These are phyloP conservation scores for Gobiocypris rarus DNA, from an alignment of 2,113 vertebrate genomes.

Conservation along the genomic window DNA sequence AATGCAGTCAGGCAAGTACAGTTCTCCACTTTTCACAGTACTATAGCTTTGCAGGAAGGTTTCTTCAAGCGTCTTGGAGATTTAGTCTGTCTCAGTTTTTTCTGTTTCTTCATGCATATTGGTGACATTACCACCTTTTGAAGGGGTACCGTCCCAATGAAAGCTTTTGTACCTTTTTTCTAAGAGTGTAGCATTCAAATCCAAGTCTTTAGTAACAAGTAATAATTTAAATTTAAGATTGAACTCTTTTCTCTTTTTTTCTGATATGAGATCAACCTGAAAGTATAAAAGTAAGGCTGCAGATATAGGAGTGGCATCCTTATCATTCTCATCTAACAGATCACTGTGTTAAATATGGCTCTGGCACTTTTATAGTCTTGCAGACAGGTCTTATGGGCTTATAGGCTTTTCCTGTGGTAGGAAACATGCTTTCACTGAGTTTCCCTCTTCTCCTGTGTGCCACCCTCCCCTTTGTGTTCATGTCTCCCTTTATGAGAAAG, in stretches of 20 bases:
- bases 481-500: slow-evolving; percentile 32
- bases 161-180: too few relatives aligned
- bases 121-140: too few relatives aligned
- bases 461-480: slow-evolving; percentile 28
- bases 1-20: too few relatives aligned
- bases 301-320: slow-evolving; percentile 7
- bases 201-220: background rate
- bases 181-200: background rate
- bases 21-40: too few relatives aligned
- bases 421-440: slow-evolving; percentile 43
- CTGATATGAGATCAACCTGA: background rate
- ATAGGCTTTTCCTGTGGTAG: slow-evolving; percentile 21
- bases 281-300: background rate
- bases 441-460: slow-evolving; percentile 33
- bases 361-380: slow-evolving; percentile 8
- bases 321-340: slow-evolving; percentile 35
- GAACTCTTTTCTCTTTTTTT: background rate
- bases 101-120: too few relatives aligned
- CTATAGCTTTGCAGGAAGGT: too few relatives aligned
- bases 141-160: too few relatives aligned
- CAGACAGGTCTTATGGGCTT: slow-evolving; percentile 15
- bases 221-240: background rate
- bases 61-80: too few relatives aligned
- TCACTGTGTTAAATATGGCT: slow-evolving; percentile 27
- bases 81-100: too few relatives aligned